phyloP scores from a whole-genome alignment of 2,888 invertebrate genomes.

The Melanargia galathea region DNA sequence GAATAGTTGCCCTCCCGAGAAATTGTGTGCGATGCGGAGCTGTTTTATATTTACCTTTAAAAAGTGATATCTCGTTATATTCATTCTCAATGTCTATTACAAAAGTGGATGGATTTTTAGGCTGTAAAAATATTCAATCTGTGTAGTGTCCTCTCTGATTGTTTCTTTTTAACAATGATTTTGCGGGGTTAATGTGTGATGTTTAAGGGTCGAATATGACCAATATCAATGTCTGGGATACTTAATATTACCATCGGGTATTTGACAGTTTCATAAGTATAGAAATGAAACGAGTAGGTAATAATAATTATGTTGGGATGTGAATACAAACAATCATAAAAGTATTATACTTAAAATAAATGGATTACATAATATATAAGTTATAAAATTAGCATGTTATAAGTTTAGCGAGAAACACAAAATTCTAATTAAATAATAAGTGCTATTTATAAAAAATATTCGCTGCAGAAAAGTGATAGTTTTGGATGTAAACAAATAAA shows the following conservation, averaged over 20 bases:
- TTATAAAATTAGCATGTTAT: too few relatives aligned
- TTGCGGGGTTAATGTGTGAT: conserved; percentile 13
- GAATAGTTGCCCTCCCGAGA: too few relatives aligned
- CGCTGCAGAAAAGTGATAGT: too few relatives aligned
- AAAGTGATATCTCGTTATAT: too few relatives aligned
- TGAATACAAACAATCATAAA: neutral
- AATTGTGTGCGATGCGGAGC: too few relatives aligned
- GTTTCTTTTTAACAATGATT: conserved; percentile 10
- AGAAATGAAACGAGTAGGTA: neutral
- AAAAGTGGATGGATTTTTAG: conserved; percentile 22
- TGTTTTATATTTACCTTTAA: too few relatives aligned
- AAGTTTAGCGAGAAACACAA: too few relatives aligned
- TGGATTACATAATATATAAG: too few relatives aligned
- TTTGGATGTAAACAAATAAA: too few relatives aligned
- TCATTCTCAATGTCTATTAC: conserved; percentile 13
- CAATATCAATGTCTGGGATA: conserved; percentile 4
- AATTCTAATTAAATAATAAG: too few relatives aligned
- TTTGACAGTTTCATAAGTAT: conserved; percentile 12
- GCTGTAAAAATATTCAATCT: conserved; percentile 10
- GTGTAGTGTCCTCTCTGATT: conserved; percentile 6
- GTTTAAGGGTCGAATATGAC: conserved; percentile 1
- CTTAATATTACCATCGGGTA: conserved; percentile 12
- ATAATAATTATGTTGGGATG: neutral
- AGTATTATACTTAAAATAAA: neutral
- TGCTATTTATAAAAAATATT: too few relatives aligned